Percentiles rank a stretch among this genome's conserved stretches.
These are phyloP conservation scores for Palythoa caribaeorum DNA, from an alignment of 92 coral and sea anemone species.

Conservation along the genomic window DNA sequence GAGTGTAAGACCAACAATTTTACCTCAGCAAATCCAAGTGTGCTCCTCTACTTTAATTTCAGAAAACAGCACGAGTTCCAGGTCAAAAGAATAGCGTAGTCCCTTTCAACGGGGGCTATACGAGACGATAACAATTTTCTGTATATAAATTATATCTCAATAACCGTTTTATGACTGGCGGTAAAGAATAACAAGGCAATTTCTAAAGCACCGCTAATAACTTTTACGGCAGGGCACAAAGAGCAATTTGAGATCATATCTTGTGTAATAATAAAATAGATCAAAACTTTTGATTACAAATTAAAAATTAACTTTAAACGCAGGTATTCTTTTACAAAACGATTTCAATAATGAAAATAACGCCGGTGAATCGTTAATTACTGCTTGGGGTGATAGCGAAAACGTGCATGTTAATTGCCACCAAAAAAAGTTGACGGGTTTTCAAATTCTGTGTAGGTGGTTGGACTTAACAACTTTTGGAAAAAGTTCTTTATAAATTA, in stretches of 20 bases:
- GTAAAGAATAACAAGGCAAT: neutral
- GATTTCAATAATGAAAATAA: neutral
- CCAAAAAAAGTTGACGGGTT: too few species aligned
- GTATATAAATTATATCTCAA: neutral
- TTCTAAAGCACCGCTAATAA: neutral
- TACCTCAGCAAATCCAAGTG: too few species aligned
- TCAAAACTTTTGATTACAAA: neutral
- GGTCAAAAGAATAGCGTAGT: neutral
- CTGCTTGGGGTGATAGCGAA: neutral
- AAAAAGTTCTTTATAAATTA: too few species aligned
- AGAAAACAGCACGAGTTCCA: too few species aligned
- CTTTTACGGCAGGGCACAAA: neutral
- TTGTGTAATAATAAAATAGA: neutral
- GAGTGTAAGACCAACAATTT: too few species aligned
- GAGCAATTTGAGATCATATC: neutral
- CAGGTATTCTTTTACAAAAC: neutral
- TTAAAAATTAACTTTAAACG: neutral
- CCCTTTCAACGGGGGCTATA: neutral
- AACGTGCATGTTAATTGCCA: neutral
- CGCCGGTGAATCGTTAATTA: neutral
- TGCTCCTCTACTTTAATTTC: too few species aligned
- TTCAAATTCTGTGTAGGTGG: too few species aligned
- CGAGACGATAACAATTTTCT: neutral
- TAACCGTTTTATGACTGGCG: neutral
- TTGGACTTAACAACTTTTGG: too few species aligned